These are phyloP conservation scores for Recurvirostra avosetta DNA, from an alignment of 2,113 vertebrate genomes.

Conservation along the genomic window DNA sequence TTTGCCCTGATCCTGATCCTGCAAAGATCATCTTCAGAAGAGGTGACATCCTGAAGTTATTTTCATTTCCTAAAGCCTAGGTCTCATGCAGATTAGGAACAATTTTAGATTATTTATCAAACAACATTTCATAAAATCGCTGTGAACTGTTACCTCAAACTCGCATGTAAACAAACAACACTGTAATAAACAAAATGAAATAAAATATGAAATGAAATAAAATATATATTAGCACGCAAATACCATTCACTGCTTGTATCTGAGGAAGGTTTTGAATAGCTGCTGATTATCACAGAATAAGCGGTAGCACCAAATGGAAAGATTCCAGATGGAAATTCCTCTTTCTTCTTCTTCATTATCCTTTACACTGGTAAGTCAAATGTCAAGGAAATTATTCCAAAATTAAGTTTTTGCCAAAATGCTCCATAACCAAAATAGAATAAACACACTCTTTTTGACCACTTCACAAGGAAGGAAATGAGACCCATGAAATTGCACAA, in stretches of 20 bases:
- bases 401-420: background rate
- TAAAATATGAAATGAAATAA: background rate
- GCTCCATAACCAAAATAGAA: background rate
- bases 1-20: background rate
- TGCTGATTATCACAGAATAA: background rate
- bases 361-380: background rate
- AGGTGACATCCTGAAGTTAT: background rate
- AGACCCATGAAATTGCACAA: background rate
- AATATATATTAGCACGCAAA: background rate
- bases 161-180: background rate
- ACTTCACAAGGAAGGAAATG: slow-evolving; percentile 20
- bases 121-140: background rate
- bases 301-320: background rate
- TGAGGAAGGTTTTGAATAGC: background rate
- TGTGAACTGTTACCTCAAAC: background rate
- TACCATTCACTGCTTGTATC: background rate
- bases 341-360: background rate
- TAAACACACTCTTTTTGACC: background rate
- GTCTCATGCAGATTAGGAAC: background rate
- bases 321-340: background rate
- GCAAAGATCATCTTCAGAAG: background rate
- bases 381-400: background rate
- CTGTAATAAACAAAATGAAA: background rate
- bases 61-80: background rate
- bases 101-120: background rate